These are phyloP conservation scores for Aphrocallistes beatrix DNA, from an alignment of 37 sponge, comb jelly and placozoan species.

Conservation along the genomic window DNA sequence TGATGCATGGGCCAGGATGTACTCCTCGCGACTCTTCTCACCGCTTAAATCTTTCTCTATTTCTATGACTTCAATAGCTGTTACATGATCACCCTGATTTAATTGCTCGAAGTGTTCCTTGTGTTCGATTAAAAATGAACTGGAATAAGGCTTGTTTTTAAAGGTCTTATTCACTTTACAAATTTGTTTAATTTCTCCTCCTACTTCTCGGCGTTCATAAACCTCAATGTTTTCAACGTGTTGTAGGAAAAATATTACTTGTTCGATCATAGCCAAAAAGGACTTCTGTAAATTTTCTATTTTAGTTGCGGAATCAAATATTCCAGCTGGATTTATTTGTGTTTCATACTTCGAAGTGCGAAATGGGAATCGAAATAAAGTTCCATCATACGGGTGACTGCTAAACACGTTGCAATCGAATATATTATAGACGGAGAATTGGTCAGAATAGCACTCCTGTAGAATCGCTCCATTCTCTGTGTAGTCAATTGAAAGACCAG, in stretches of 20 bases:
- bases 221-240: constrained; percentile 32
- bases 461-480: constrained; percentile 27
- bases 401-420: neutral
- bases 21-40: neutral
- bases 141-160: neutral
- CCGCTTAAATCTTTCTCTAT: neutral
- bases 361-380: constrained; percentile 66
- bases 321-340: neutral
- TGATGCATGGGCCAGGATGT: neutral
- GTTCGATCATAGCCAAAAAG: neutral
- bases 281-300: neutral
- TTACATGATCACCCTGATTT: neutral
- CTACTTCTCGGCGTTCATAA: constrained; percentile 5
- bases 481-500: constrained; percentile 49
- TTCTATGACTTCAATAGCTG: neutral
- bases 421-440: neutral
- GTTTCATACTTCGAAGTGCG: neutral
- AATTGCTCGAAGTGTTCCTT: neutral
- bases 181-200: neutral
- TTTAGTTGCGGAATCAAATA: neutral
- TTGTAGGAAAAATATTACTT: constrained; percentile 41
- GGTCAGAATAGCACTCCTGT: constrained; percentile 2
- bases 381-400: constrained; percentile 41
- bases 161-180: neutral
- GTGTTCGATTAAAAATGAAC: neutral